A percentile compares a stretch with the other conserved stretches of the same genome.
Conservation (phyloP, 1,140 invertebrate genomes). For the Whitmania pigra region DNA sequence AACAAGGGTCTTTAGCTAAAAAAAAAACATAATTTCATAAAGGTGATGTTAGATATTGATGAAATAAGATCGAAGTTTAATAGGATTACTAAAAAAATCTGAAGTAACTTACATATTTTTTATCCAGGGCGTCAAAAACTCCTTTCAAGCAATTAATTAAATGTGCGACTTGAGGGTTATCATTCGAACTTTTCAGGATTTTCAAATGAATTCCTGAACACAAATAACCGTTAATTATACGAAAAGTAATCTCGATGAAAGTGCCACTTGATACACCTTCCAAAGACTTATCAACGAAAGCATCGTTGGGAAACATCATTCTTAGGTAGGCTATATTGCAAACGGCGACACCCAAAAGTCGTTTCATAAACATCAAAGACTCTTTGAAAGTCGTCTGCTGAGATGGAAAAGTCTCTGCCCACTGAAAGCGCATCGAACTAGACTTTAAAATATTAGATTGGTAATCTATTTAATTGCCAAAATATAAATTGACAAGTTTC, state of each 20-base stretch:
- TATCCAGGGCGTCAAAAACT: constrained; percentile 45
- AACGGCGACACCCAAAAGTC: constrained; percentile 42
- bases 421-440: constrained; percentile 30
- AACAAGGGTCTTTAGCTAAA: constrained; percentile 33
- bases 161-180: constrained; percentile 39
- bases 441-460: too few species aligned
- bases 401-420: constrained; percentile 40
- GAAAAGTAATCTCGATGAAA: too few species aligned
- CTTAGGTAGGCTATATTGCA: constrained; percentile 43
- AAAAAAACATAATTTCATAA: constrained; percentile 20
- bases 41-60: neutral
- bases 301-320: constrained; percentile 43
- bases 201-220: constrained; percentile 40
- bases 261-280: constrained; percentile 32
- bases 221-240: neutral
- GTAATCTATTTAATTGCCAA: too few species aligned
- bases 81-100: neutral
- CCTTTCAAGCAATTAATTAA: constrained; percentile 43
- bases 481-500: too few species aligned
- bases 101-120: constrained; percentile 43
- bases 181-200: constrained; percentile 40
- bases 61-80: neutral
- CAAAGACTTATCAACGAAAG: constrained; percentile 39
- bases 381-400: constrained; percentile 38
- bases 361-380: constrained; percentile 43